Percentiles rank a stretch among this genome's conserved stretches.
Evolutionary conservation across 92 coral and sea anemone genomes (phyloP).

Genomic region (Desmophyllum pertusum): DNA sequence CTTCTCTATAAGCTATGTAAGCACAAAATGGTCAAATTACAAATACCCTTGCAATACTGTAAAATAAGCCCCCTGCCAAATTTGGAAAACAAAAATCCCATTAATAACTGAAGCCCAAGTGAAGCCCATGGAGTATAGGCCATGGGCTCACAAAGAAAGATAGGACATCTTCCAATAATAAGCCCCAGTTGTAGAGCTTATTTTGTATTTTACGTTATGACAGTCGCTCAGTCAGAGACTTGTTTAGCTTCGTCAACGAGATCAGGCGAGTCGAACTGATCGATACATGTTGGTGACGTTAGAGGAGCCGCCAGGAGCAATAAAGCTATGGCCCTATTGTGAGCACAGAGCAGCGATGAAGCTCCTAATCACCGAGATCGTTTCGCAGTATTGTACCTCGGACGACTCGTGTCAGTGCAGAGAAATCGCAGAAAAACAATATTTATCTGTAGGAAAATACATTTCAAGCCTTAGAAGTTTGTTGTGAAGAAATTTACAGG

Average conservation of each 20-base stretch:
- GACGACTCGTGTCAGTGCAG: conserved; percentile 3
- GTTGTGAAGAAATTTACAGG: conserved; percentile 35
- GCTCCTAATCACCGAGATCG: conserved; percentile 44
- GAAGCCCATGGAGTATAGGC: too few relatives aligned
- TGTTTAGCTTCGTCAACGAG: conserved; percentile 96
- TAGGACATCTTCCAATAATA: too few relatives aligned
- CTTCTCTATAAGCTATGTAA: too few relatives aligned
- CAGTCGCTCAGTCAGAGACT: too few relatives aligned
- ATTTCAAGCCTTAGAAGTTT: conserved; percentile 8
- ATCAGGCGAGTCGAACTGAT: conserved; percentile 97
- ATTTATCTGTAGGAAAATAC: not conserved
- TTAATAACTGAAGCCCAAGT: too few relatives aligned
- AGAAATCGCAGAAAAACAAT: not conserved
- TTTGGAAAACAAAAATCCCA: too few relatives aligned
- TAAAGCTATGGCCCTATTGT: conserved; percentile 93
- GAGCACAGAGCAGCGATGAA: conserved; percentile 68
- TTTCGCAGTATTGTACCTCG: not conserved
- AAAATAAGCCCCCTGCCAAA: too few relatives aligned
- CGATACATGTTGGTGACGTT: conserved; percentile 99
- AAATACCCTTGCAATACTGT: too few relatives aligned
- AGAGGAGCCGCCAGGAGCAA: conserved; percentile 98
- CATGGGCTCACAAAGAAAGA: too few relatives aligned
- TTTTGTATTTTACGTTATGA: too few relatives aligned
- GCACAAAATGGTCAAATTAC: too few relatives aligned
- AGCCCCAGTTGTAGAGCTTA: too few relatives aligned